Conservation (phyloP, 2,113 vertebrate species). For the Macroglossus sobrinus region DNA sequence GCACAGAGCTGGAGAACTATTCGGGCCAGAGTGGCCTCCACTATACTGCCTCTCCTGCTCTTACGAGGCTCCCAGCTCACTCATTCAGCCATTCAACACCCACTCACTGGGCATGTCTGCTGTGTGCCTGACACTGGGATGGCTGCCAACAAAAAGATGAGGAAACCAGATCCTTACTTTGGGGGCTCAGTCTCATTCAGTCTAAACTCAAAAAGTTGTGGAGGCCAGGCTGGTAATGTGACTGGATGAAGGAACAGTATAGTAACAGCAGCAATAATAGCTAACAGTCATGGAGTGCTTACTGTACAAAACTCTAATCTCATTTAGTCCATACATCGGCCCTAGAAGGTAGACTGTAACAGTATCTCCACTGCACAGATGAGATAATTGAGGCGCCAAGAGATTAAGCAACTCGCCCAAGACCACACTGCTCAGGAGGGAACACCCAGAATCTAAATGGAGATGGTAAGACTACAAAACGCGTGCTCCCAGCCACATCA, state of each 20-base stretch:
- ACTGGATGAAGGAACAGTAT: accelerated
- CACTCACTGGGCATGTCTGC: not conserved
- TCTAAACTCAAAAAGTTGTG: not conserved
- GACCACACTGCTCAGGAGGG: not conserved
- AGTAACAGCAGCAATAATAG: not conserved
- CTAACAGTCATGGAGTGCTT: not conserved
- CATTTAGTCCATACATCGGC: not conserved
- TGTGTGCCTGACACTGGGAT: not conserved
- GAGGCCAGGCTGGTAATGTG: not conserved
- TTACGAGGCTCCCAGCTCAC: not conserved
- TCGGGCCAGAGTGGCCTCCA: not conserved
- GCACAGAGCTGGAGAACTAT: not conserved
- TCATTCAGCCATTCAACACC: not conserved
- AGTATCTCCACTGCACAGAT: not conserved
- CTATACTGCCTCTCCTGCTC: not conserved
- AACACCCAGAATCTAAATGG: not conserved
- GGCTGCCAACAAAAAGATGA: not conserved
- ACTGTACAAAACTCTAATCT: not conserved
- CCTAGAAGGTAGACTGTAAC: not conserved
- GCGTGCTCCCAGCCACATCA: not conserved
- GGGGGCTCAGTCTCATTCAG: not conserved
- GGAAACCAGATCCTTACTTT: not conserved
- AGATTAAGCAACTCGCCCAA: not conserved
- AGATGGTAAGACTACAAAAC: not conserved
- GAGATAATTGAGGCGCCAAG: not conserved